These are phyloP conservation scores for Mesorhabditis belari DNA, from an alignment of 2,888 invertebrate genomes.

Conservation along the genomic window DNA sequence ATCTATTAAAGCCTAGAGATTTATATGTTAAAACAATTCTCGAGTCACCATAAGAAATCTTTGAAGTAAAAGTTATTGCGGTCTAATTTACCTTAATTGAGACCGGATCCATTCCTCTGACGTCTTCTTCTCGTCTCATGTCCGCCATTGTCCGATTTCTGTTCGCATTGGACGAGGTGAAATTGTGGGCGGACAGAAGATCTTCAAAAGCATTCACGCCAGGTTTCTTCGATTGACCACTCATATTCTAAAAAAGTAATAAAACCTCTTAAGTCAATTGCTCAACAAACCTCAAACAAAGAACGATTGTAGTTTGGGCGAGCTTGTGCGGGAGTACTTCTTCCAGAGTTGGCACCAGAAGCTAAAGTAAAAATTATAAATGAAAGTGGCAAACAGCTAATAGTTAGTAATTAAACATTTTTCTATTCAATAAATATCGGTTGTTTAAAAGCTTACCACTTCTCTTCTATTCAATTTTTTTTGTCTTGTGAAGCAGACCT, in stretches of 20 bases:
- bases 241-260: too few species aligned
- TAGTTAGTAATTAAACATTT: too few species aligned
- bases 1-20: too few species aligned
- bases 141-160: constrained; percentile 54
- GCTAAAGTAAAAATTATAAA: neutral
- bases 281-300: constrained; percentile 30
- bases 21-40: too few species aligned
- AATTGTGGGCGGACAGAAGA: constrained; percentile 49
- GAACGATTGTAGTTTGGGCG: constrained; percentile 23
- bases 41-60: too few species aligned
- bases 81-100: constrained; percentile 55
- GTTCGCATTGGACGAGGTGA: constrained; percentile 24
- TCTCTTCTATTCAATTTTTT: too few species aligned
- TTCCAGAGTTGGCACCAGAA: constrained; percentile 11
- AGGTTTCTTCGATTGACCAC: constrained; percentile 42
- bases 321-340: constrained; percentile 9
- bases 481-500: constrained; percentile 14
- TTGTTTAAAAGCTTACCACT: too few species aligned
- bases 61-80: too few species aligned
- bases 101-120: constrained; percentile 56
- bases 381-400: too few species aligned
- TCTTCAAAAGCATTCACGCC: constrained; percentile 55
- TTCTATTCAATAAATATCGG: too few species aligned
- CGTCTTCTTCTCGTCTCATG: constrained; percentile 54
- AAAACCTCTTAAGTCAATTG: too few species aligned